phyloP scores from a whole-genome alignment of 2,888 invertebrate species.

The Melipona bicolor region DNA sequence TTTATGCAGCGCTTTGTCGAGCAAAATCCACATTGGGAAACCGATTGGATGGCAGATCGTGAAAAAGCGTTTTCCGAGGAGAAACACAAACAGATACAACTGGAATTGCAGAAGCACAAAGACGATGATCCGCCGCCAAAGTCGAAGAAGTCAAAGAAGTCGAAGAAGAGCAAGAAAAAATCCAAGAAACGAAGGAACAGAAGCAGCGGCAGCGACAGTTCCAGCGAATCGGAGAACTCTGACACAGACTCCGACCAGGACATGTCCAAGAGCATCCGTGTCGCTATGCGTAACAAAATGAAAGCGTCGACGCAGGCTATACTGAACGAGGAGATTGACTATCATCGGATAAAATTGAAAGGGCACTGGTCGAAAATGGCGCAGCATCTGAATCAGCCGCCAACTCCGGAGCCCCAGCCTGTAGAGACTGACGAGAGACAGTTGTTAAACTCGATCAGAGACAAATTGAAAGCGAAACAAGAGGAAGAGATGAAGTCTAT shows the following conservation, averaged over 20 bases:
- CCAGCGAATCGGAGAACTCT: constrained; percentile 84
- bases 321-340: constrained; percentile 84
- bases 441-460: constrained; percentile 85
- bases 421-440: constrained; percentile 84
- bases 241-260: constrained; percentile 85
- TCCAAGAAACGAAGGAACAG: constrained; percentile 85
- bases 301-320: constrained; percentile 85
- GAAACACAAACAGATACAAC: constrained; percentile 82
- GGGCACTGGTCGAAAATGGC: constrained; percentile 84
- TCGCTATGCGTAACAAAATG: constrained; percentile 87
- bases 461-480: constrained; percentile 85
- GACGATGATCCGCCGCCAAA: constrained; percentile 85
- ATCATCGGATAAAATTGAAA: constrained; percentile 82
- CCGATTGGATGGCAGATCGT: constrained; percentile 93
- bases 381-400: constrained; percentile 73
- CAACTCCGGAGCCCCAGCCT: constrained; percentile 68
- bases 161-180: constrained; percentile 85
- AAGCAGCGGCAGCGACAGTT: constrained; percentile 82
- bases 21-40: constrained; percentile 94
- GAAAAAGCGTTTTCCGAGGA: constrained; percentile 87
- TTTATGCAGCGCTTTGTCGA: constrained; percentile 89
- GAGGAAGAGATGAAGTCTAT: constrained; percentile 84
- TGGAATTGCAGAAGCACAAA: constrained; percentile 85
- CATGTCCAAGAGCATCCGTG: constrained; percentile 87
- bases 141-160: constrained; percentile 86